Percentiles rank a stretch among this genome's conserved stretches.
phyloP scores from a whole-genome alignment of 1,140 invertebrate genomes.

The Agrypnia vestita region DNA sequence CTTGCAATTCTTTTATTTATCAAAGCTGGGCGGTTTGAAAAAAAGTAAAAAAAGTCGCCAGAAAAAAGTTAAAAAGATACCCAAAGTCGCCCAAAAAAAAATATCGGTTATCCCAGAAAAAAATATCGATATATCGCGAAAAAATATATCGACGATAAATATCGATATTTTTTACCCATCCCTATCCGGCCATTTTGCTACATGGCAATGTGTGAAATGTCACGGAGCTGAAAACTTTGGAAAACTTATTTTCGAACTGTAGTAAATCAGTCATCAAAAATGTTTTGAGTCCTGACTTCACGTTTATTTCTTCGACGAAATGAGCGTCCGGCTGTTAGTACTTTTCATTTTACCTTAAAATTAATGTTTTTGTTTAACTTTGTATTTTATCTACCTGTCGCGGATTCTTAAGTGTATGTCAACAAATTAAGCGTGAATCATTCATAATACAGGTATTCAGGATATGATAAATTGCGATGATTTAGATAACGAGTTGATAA shows the following conservation, averaged over 20 bases:
- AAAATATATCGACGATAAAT: too few relatives aligned
- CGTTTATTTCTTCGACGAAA: slow-evolving; percentile 10
- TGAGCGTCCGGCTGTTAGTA: not conserved
- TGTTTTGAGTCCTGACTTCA: not conserved
- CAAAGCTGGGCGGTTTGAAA: too few relatives aligned
- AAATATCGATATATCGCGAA: too few relatives aligned
- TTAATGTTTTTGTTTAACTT: not conserved
- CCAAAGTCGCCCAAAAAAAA: too few relatives aligned
- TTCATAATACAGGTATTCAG: not conserved
- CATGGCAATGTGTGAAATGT: slow-evolving; percentile 14
- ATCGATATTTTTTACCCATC: too few relatives aligned
- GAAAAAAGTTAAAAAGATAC: too few relatives aligned
- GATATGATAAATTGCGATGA: not conserved
- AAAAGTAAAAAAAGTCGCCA: too few relatives aligned
- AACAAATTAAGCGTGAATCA: slow-evolving; percentile 29
- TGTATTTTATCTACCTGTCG: not conserved
- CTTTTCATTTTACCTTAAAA: not conserved
- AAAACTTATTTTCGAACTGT: slow-evolving; percentile 28
- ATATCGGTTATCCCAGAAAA: too few relatives aligned
- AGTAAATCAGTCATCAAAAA: slow-evolving; percentile 18
- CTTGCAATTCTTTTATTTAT: too few relatives aligned
- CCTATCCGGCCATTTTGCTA: too few relatives aligned
- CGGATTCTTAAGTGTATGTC: slow-evolving; percentile 4
- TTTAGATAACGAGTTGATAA: not conserved
- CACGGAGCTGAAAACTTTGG: not conserved